phyloP scores from a whole-genome alignment of 2,113 vertebrate genomes.

The Microtus oregoni region DNA sequence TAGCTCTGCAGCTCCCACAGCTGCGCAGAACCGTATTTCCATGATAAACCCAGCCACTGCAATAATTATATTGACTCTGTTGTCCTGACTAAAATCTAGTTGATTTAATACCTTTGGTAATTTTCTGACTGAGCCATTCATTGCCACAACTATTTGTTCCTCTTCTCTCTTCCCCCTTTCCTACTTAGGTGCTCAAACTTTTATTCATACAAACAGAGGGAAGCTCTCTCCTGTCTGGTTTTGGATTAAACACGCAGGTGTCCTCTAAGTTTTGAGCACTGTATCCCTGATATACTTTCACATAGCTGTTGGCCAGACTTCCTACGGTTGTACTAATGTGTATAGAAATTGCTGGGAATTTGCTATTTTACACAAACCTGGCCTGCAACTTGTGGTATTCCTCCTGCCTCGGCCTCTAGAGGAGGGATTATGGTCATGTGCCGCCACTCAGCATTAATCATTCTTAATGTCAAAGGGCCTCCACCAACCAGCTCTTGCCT shows the following conservation, averaged over 20 bases:
- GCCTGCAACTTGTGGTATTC: background rate
- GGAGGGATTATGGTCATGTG: background rate
- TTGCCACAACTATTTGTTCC: background rate
- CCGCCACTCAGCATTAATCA: background rate
- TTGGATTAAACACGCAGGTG: background rate
- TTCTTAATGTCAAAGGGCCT: slow-evolving; percentile 30
- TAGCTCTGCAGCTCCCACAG: background rate
- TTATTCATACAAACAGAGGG: background rate
- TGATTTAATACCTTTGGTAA: background rate
- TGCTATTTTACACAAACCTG: background rate
- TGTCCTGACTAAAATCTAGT: slow-evolving; percentile 31
- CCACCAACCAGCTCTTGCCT: background rate
- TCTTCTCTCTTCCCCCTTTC: background rate
- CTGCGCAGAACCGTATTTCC: background rate
- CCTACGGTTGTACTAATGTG: background rate
- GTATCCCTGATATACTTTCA: slow-evolving; percentile 23
- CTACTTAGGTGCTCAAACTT: slow-evolving; percentile 16
- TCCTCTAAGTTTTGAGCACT: slow-evolving; percentile 28
- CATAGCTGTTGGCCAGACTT: background rate
- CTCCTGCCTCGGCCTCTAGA: background rate
- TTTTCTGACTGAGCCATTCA: background rate
- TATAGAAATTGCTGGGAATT: background rate
- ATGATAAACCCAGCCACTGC: background rate
- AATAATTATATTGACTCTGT: background rate
- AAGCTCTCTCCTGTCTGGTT: background rate